These are phyloP conservation scores for Eledona agricola DNA, from an alignment of 2,888 invertebrate species.

Conservation along the genomic window DNA sequence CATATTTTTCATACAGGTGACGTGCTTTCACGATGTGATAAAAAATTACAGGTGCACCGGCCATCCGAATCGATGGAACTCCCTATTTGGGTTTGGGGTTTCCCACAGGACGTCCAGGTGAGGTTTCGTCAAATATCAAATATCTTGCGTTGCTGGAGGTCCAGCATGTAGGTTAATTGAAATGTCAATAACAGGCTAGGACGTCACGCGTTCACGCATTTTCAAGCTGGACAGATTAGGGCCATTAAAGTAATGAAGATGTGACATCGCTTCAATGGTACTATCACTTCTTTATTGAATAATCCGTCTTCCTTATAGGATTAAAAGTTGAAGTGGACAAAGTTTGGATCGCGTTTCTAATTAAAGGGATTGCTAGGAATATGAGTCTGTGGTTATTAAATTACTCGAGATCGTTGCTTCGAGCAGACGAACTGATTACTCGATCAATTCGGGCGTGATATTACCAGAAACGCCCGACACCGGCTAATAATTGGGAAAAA, in stretches of 20 bases:
- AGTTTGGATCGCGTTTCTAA: constrained; percentile 23
- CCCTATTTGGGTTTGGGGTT: too few relatives aligned
- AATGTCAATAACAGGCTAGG: constrained; percentile 12
- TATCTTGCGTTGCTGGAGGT: too few relatives aligned
- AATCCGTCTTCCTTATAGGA: constrained; percentile 16
- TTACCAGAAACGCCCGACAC: background rate
- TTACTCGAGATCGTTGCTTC: constrained; percentile 22
- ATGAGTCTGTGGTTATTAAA: constrained; percentile 24
- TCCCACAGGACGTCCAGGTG: too few relatives aligned
- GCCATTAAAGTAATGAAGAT: too few relatives aligned
- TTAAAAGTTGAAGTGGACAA: constrained; percentile 28
- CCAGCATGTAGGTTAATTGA: constrained; percentile 6
- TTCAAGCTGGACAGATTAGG: too few relatives aligned
- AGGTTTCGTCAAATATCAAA: too few relatives aligned
- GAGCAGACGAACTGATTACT: constrained; percentile 26
- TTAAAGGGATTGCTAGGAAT: constrained; percentile 19
- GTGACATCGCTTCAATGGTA: constrained; percentile 17
- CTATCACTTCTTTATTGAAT: constrained; percentile 18
- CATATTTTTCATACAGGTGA: constrained; percentile 5
- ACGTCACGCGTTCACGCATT: too few relatives aligned
- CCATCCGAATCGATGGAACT: constrained; percentile 3
- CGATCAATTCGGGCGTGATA: constrained; percentile 10
- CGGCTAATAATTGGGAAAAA: too few relatives aligned
- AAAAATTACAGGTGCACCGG: constrained; percentile 6
- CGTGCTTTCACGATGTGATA: constrained; percentile 8